These are phyloP conservation scores for Phylloscopus whistleri DNA, from an alignment of 2,113 vertebrate genomes.

Conservation along the genomic window DNA sequence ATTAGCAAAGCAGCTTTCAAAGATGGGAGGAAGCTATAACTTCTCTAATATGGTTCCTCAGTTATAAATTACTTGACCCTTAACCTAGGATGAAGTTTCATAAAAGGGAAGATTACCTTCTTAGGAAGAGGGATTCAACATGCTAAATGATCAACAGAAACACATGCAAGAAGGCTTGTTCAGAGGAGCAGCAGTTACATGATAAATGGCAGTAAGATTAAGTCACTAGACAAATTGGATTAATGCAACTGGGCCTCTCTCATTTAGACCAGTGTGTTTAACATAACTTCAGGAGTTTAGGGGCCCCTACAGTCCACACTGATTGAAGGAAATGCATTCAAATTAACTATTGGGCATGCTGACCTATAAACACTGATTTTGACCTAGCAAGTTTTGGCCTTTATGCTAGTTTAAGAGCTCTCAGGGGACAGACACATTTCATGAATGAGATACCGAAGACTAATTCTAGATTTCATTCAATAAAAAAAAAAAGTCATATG, in stretches of 20 bases:
- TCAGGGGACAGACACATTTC: neutral
- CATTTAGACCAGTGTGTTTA: neutral
- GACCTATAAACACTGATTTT: conserved; percentile 16
- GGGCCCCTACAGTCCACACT: neutral
- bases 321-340: neutral
- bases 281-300: neutral
- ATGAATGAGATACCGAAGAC: conserved; percentile 23
- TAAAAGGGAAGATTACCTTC: conserved; percentile 20
- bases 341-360: neutral
- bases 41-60: neutral
- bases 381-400: neutral
- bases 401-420: neutral
- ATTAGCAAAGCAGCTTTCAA: conserved; percentile 26
- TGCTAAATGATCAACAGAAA: neutral
- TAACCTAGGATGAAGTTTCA: neutral
- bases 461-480: neutral
- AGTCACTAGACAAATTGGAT: conserved; percentile 25
- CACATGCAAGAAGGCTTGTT: neutral
- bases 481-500: neutral
- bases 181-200: neutral
- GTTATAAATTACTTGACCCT: conserved; percentile 1
- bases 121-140: neutral
- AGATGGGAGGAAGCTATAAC: neutral
- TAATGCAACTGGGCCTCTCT: neutral
- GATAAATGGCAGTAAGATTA: neutral